Base-by-base conservation (phyloP, 2,797 vertebrate genomes). In the Pterois miles region DNA sequence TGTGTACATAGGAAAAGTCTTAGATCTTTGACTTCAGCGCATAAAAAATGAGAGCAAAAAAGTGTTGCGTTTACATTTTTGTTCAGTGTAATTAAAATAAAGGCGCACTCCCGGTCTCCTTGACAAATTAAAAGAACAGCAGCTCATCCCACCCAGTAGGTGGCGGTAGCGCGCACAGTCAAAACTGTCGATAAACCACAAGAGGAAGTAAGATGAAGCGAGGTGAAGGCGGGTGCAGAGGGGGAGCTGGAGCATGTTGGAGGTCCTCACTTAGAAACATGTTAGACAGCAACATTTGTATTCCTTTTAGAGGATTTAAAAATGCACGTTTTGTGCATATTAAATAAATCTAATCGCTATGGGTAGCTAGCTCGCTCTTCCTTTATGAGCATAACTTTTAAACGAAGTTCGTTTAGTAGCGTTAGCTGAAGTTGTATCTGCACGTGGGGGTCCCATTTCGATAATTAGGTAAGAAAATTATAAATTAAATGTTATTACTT, bases 331-430 rank as follows among this genome's bases (percentile, higher is more conserved):
- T 33, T 65, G 0, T 12, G 11, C 3, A 6, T 29, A 13, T 22
- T 29, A n/a, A 0, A 8, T 18, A 6, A 4, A 3, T 22, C 0
- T 6, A 10, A 11, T 22, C 18, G 1, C 10, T 29, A 5, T 16
- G 4, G 2, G 1, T 13, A 16, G 16, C 7, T 43, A 3, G 5
- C 8, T 9, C 0, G 14, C 6, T 16, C 1, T 29, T 20, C 3
- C 13, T 0, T 22, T 14, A 22, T 43, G 0, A 16, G 2, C 22
- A 0, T 20, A 6, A 2, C 10, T 62, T 63, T 58, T 0, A 38
- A 31, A 52, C 20, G 43, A 52, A 13, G 40, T 14, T 63, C 3
- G 60, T 25, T 46, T 1, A 29, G 18, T n/a, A 31, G 12, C 20
- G 2, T 68, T 22, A 16, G 20, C 25, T 6, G 1, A 18, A 34